Percentiles rank a stretch among this genome's conserved stretches.
phyloP scores from a whole-genome alignment of 2,797 vertebrate species.

The Tragopan temminckii region DNA sequence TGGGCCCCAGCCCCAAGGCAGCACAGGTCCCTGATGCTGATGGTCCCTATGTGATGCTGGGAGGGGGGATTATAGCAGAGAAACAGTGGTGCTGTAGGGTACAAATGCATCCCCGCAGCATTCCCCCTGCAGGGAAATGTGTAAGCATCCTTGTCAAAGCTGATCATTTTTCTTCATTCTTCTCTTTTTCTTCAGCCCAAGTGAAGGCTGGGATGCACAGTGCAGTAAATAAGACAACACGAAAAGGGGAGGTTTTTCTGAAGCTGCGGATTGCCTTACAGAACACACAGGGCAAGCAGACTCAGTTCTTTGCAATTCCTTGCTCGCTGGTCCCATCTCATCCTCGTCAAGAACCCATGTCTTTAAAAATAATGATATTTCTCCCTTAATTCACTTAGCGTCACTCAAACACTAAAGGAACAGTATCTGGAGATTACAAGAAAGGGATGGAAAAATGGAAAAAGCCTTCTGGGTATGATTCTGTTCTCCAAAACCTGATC shows the following conservation, averaged over 20 bases:
- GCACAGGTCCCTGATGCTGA: accelerated
- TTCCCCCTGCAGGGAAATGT: background rate
- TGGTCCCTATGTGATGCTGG: accelerated
- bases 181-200: accelerated
- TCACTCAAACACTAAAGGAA: background rate
- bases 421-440: background rate
- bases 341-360: background rate
- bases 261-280: background rate
- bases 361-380: background rate
- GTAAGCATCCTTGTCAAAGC: background rate
- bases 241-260: background rate
- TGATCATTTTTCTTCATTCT: background rate
- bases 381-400: background rate
- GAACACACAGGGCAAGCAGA: background rate
- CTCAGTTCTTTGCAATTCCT: background rate
- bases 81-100: accelerated
- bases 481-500: background rate
- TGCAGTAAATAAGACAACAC: background rate
- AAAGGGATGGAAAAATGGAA: background rate
- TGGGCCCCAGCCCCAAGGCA: background rate
- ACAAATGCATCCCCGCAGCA: background rate
- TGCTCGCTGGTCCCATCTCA: background rate
- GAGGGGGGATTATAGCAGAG: background rate
- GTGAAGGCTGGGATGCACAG: background rate
- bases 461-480: background rate